Conservation (phyloP, 2,888 invertebrate species). For the Leistus spinibarbis region DNA sequence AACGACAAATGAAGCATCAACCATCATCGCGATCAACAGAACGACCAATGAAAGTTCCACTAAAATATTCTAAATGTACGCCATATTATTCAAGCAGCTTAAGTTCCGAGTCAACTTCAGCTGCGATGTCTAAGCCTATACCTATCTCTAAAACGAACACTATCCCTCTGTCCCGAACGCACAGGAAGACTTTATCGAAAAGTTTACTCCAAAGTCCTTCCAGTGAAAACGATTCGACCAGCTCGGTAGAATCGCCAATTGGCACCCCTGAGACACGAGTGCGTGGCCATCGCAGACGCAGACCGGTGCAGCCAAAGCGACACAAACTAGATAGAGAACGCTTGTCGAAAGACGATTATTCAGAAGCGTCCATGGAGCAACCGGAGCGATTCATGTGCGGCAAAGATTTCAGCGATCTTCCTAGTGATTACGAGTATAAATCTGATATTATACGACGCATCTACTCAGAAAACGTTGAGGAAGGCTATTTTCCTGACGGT, state of each 20-base stretch:
- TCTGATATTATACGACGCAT: slow-evolving; percentile 38
- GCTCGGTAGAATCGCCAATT: slow-evolving; percentile 73
- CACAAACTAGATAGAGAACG: slow-evolving; percentile 62
- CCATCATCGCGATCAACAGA: slow-evolving; percentile 51
- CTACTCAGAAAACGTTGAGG: slow-evolving; percentile 55
- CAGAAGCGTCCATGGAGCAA: slow-evolving; percentile 41
- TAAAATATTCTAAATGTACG: slow-evolving; percentile 70
- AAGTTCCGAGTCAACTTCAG: slow-evolving; percentile 75
- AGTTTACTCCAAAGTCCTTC: slow-evolving; percentile 71
- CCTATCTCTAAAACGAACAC: slow-evolving; percentile 67
- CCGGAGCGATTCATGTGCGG: slow-evolving; percentile 36
- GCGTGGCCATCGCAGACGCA: slow-evolving; percentile 70
- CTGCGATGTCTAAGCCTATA: slow-evolving; percentile 64
- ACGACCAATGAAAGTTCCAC: slow-evolving; percentile 56
- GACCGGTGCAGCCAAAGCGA: slow-evolving; percentile 65
- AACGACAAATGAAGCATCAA: slow-evolving; percentile 46
- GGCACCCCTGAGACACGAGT: slow-evolving; percentile 58
- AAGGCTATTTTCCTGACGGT: slow-evolving; percentile 70
- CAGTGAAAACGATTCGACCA: slow-evolving; percentile 77
- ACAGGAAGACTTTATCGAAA: slow-evolving; percentile 62
- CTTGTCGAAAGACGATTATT: slow-evolving; percentile 54
- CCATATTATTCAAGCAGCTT: slow-evolving; percentile 78
- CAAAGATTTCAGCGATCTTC: slow-evolving; percentile 35
- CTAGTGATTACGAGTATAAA: slow-evolving; percentile 35
- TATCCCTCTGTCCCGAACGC: slow-evolving; percentile 54